Percentiles rank a stretch among this genome's conserved stretches.
Conservation (phyloP, 2,888 invertebrate genomes). For the Listrodromus nycthemerus region DNA sequence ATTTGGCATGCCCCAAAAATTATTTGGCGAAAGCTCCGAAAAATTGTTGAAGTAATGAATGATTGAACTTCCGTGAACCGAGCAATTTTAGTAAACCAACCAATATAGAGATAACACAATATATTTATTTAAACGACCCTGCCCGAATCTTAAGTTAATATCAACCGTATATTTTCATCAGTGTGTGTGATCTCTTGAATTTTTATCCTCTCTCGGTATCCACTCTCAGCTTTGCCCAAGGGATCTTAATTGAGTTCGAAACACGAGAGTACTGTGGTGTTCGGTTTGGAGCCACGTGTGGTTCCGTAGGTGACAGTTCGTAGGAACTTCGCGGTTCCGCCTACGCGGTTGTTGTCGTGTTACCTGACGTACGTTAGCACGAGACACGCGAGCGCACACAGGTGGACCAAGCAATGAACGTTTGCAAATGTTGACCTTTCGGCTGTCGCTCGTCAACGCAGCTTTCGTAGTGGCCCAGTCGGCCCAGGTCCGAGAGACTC, state of each 20-base stretch:
- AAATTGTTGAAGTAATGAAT: no score
- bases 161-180: no score
- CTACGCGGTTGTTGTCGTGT: conserved; percentile 9
- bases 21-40: no score
- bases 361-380: conserved; percentile 8
- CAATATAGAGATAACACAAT: no score
- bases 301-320: neutral
- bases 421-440: conserved; percentile 40
- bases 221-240: neutral
- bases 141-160: no score
- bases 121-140: no score
- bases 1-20: no score
- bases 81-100: no score
- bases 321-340: neutral
- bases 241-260: conserved; percentile 50
- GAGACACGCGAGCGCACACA: conserved; percentile 7
- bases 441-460: neutral
- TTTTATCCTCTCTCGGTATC: neutral
- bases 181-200: neutral
- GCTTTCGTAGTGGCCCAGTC: neutral
- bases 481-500: neutral
- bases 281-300: conserved; percentile 13
- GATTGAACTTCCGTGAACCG: no score
- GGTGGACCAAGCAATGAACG: conserved; percentile 3
- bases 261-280: conserved; percentile 27